These are phyloP conservation scores for Hyla sarda DNA, from an alignment of 2,113 vertebrate genomes.

Conservation along the genomic window DNA sequence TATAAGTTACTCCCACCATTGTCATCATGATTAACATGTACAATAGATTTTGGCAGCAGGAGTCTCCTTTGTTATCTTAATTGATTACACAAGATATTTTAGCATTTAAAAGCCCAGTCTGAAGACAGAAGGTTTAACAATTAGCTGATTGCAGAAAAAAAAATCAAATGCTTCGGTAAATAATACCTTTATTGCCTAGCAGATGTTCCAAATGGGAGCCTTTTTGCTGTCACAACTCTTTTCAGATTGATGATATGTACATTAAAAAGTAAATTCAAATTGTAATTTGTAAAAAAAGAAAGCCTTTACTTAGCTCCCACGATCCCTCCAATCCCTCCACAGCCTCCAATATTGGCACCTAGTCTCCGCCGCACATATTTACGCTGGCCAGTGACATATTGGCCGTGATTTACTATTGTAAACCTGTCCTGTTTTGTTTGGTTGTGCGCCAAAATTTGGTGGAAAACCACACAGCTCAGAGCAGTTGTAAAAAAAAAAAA, in stretches of 20 bases:
- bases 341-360: too few relatives aligned
- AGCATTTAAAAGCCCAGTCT: neutral
- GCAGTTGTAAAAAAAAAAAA: too few relatives aligned
- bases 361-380: too few relatives aligned
- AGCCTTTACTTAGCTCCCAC: too few relatives aligned
- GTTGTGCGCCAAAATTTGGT: too few relatives aligned
- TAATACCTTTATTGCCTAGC: constrained; percentile 23
- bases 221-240: neutral
- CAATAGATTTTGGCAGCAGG: constrained; percentile 29
- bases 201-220: neutral
- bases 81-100: constrained; percentile 29
- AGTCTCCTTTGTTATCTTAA: constrained; percentile 14
- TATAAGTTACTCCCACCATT: constrained; percentile 30
- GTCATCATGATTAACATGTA: constrained; percentile 13
- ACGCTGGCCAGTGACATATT: too few relatives aligned
- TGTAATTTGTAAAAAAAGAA: neutral
- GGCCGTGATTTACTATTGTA: too few relatives aligned
- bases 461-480: too few relatives aligned
- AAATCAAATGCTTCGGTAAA: neutral
- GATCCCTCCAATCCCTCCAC: too few relatives aligned
- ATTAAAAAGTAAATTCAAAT: neutral
- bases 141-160: constrained; percentile 32
- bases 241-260: neutral
- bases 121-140: constrained; percentile 34
- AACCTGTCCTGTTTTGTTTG: too few relatives aligned